Conservation (phyloP, 2,113 vertebrate genomes). For the Meriones unguiculatus region DNA sequence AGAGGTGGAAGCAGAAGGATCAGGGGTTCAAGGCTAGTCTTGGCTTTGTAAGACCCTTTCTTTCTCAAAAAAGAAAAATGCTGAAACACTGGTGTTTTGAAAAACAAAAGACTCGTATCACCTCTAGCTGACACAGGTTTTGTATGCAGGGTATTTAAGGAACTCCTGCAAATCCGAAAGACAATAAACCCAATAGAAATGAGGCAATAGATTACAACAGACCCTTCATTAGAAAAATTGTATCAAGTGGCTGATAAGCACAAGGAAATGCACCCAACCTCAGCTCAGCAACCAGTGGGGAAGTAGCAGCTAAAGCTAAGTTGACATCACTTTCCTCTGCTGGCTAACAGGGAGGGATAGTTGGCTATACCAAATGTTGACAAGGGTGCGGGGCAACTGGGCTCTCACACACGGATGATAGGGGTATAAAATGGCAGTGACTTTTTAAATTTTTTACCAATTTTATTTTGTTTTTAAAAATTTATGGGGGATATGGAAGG, state of each 20-base stretch:
- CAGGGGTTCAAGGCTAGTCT: background rate
- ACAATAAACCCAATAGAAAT: background rate
- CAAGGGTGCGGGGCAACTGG: background rate
- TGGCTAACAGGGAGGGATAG: background rate
- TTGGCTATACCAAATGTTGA: background rate
- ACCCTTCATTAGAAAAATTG: background rate
- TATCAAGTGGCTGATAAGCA: background rate
- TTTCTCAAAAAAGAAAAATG: background rate
- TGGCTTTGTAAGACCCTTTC: background rate
- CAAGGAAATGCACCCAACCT: background rate
- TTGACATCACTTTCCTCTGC: background rate
- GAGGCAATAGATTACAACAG: background rate
- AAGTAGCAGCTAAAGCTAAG: background rate
- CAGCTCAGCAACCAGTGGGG: background rate
- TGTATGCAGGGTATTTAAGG: background rate
- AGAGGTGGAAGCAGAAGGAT: background rate
- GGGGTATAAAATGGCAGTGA: background rate
- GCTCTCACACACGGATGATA: background rate
- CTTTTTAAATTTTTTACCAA: background rate
- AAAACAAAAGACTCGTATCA: slow-evolving; percentile 2
- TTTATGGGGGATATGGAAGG: background rate
- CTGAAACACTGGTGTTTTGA: background rate
- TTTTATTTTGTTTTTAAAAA: background rate
- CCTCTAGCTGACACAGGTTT: background rate
- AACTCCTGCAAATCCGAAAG: background rate